Percentiles rank a stretch among this genome's conserved stretches.
These are phyloP conservation scores for Sander lucioperca DNA, from an alignment of 2,113 vertebrate genomes.

Conservation along the genomic window DNA sequence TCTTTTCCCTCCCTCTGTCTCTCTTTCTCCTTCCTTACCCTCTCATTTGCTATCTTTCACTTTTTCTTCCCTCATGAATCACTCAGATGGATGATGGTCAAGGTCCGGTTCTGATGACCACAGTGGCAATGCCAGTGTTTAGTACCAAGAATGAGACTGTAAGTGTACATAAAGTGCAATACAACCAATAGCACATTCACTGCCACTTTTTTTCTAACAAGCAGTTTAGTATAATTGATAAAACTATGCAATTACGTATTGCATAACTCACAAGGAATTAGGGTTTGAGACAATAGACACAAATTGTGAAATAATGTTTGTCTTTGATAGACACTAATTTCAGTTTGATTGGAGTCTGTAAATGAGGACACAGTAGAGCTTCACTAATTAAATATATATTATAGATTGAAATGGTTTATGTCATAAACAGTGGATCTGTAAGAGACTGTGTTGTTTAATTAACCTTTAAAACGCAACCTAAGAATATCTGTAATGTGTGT, in stretches of 20 bases:
- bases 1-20: slow-evolving; percentile 6
- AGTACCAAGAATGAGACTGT: slow-evolving; percentile 99
- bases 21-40: slow-evolving; percentile 11
- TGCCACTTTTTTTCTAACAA: background rate
- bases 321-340: slow-evolving; percentile 44
- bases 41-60: slow-evolving; percentile 23
- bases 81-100: slow-evolving; percentile 92
- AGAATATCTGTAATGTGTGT: slow-evolving; percentile 30
- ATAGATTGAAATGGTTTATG: background rate
- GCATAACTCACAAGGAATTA: slow-evolving; percentile 22
- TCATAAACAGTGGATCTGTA: background rate
- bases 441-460: background rate
- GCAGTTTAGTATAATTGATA: slow-evolving; percentile 38
- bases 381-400: slow-evolving; percentile 31
- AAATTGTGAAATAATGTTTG: slow-evolving; percentile 48
- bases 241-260: slow-evolving; percentile 20
- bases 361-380: slow-evolving; percentile 36
- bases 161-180: slow-evolving; percentile 77
- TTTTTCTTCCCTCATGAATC: slow-evolving; percentile 63
- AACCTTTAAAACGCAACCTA: slow-evolving; percentile 25
- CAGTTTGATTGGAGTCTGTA: slow-evolving; percentile 45
- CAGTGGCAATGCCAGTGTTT: slow-evolving; percentile 99
- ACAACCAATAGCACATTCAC: background rate
- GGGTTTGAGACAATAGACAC: slow-evolving; percentile 22
- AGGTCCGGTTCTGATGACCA: slow-evolving; percentile 95